Evolutionary conservation across 2,797 vertebrate species (phyloP).

Genomic region (Buceros bicornis): DNA sequence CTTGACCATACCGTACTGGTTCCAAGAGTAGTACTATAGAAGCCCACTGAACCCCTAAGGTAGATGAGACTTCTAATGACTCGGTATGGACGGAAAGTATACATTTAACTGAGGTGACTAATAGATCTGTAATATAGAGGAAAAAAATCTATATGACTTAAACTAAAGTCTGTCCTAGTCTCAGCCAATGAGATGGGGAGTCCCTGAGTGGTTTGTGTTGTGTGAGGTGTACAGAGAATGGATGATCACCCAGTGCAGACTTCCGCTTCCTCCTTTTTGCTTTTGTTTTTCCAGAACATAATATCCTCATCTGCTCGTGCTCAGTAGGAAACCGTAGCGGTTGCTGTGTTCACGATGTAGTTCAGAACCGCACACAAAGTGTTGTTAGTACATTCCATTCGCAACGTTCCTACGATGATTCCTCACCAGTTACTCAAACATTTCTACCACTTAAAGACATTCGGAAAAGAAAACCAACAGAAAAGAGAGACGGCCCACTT

Average conservation of each 20-base stretch:
- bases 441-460: slow-evolving; percentile 51
- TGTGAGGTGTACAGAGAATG: slow-evolving; percentile 69
- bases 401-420: slow-evolving; percentile 31
- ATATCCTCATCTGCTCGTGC: slow-evolving; percentile 63
- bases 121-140: slow-evolving; percentile 81
- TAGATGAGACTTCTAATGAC: slow-evolving; percentile 77
- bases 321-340: slow-evolving; percentile 61
- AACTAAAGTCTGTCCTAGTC: slow-evolving; percentile 74
- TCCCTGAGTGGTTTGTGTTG: slow-evolving; percentile 44
- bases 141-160: slow-evolving; percentile 70
- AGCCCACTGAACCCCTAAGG: slow-evolving; percentile 81
- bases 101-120: slow-evolving; percentile 77
- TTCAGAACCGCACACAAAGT: slow-evolving; percentile 25
- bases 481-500: slow-evolving; percentile 31
- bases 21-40: slow-evolving; percentile 79
- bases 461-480: neutral
- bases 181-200: slow-evolving; percentile 46
- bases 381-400: slow-evolving; percentile 88
- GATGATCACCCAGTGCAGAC: slow-evolving; percentile 72
- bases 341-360: slow-evolving; percentile 43
- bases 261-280: slow-evolving; percentile 60
- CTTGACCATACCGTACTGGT: slow-evolving; percentile 74
- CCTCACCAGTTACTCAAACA: slow-evolving; percentile 54
- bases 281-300: slow-evolving; percentile 49
- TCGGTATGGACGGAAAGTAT: slow-evolving; percentile 72